A percentile compares a stretch with the other conserved stretches of the same genome.
phyloP scores from a whole-genome alignment of 2,113 vertebrate genomes.

The Nerophis ophidion region DNA sequence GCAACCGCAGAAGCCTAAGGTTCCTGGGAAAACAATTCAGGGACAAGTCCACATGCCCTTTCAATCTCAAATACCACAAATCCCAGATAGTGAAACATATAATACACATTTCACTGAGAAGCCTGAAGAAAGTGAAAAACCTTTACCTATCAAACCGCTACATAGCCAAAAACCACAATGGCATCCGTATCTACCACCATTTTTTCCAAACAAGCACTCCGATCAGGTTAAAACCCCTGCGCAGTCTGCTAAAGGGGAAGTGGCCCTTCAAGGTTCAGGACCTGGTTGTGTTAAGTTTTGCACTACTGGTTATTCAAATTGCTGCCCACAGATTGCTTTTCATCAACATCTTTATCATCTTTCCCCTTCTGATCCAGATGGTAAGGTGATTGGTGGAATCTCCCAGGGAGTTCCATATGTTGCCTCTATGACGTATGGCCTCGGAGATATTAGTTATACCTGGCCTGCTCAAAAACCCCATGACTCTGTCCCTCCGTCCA shows the following conservation, averaged over 20 bases:
- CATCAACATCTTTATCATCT: conserved; percentile 59
- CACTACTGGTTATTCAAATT: conserved; percentile 29
- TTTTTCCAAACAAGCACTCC: not conserved
- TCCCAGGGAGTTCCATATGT: conserved; percentile 12
- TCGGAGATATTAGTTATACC: not conserved
- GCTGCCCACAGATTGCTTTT: conserved; percentile 53
- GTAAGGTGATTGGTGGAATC: not conserved
- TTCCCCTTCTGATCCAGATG: conserved; percentile 7
- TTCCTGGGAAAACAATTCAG: not conserved
- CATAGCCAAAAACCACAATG: not conserved
- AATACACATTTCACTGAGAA: not conserved
- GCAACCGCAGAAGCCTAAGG: not conserved
- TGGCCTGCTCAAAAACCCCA: not conserved
- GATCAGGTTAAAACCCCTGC: not conserved
- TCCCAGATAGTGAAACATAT: not conserved
- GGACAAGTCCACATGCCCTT: not conserved
- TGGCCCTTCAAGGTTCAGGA: not conserved
- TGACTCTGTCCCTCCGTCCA: not conserved
- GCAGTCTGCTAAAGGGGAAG: not conserved
- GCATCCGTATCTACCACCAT: not conserved
- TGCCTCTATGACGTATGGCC: not conserved
- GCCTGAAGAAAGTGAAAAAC: not conserved
- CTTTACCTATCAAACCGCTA: not conserved
- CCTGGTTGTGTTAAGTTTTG: conserved; percentile 38
- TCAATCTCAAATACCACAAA: not conserved